These are phyloP conservation scores for Pegoplata infirma DNA, from an alignment of 2,888 invertebrate species.

Conservation along the genomic window DNA sequence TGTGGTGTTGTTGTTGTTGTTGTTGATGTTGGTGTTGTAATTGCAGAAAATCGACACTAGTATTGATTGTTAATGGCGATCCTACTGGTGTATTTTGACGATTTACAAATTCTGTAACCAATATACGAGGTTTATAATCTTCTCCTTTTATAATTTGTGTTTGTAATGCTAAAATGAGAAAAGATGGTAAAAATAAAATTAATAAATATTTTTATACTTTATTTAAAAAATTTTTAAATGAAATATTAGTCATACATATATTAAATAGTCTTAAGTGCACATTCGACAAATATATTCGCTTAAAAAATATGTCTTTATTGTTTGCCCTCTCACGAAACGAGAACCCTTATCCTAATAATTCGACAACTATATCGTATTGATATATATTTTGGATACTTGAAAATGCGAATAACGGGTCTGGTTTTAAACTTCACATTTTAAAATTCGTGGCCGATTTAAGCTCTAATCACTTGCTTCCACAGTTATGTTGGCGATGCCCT, in stretches of 20 bases:
- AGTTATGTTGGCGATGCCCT: too few species aligned
- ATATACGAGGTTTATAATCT: slow-evolving; percentile 81
- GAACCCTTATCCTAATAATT: too few species aligned
- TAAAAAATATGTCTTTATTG: too few species aligned
- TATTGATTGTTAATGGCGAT: slow-evolving; percentile 45
- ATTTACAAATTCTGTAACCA: slow-evolving; percentile 92
- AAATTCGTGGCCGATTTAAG: too few species aligned
- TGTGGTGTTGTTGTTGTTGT: slow-evolving; percentile 34
- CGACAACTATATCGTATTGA: too few species aligned
- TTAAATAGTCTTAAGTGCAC: not conserved
- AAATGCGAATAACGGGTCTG: too few species aligned
- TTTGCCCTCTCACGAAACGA: too few species aligned
- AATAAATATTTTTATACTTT: too few species aligned
- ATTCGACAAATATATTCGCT: too few species aligned
- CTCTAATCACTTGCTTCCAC: too few species aligned
- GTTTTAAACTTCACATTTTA: too few species aligned
- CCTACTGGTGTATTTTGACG: slow-evolving; percentile 82
- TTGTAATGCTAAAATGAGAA: slow-evolving; percentile 32
- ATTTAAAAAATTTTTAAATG: not conserved
- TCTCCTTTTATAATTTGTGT: slow-evolving; percentile 44
- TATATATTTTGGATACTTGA: too few species aligned
- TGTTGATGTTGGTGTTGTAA: slow-evolving; percentile 56
- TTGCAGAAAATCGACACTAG: slow-evolving; percentile 27
- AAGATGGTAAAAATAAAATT: not conserved
- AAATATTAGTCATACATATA: not conserved